Conservation (phyloP, 2,888 invertebrate genomes). For the Sturmia bella region DNA sequence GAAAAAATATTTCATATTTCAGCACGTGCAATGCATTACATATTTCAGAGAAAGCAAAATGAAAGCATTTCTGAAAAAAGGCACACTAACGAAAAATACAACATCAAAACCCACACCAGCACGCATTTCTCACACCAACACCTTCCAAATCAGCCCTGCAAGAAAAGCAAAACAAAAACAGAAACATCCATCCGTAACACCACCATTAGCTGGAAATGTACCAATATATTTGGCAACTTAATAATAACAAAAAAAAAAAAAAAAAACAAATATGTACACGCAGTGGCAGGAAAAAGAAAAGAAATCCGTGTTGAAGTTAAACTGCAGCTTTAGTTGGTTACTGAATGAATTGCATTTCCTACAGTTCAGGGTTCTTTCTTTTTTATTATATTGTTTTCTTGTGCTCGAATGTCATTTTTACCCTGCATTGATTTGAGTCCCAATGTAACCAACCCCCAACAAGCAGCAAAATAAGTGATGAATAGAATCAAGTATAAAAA, state of each 20-base stretch:
- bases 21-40: slow-evolving; percentile 56
- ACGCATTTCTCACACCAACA: slow-evolving; percentile 57
- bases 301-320: slow-evolving; percentile 36
- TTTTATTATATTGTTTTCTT: not conserved
- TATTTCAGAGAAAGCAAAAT: slow-evolving; percentile 26
- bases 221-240: slow-evolving; percentile 28
- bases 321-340: slow-evolving; percentile 50
- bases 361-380: slow-evolving; percentile 47
- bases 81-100: not conserved
- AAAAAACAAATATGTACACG: not conserved
- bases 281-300: slow-evolving; percentile 12
- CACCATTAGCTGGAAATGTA: slow-evolving; percentile 33
- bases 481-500: slow-evolving; percentile 8
- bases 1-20: slow-evolving; percentile 59
- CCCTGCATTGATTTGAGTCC: slow-evolving; percentile 53
- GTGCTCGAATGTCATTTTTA: slow-evolving; percentile 22
- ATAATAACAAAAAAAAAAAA: not conserved
- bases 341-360: slow-evolving; percentile 57
- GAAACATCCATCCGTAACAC: slow-evolving; percentile 8
- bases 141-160: slow-evolving; percentile 8
- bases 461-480: not conserved
- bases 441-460: slow-evolving; percentile 33
- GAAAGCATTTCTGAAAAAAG: slow-evolving; percentile 21
- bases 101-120: slow-evolving; percentile 21
- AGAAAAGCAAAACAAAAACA: not conserved